phyloP scores from a whole-genome alignment of 2,797 vertebrate species.

The Cygnus olor region DNA sequence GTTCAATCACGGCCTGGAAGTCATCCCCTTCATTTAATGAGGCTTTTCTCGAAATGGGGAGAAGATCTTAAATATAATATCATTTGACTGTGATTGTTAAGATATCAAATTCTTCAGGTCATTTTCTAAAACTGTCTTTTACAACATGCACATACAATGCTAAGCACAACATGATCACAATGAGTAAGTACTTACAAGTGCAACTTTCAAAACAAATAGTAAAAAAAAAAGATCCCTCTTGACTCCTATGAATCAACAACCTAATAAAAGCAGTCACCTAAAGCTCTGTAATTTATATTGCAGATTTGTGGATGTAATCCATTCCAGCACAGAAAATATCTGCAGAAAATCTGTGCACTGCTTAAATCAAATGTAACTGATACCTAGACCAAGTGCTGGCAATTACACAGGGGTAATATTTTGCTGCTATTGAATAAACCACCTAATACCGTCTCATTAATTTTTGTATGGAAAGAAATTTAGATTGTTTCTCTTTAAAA shows the following conservation, averaged over 20 bases:
- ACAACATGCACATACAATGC: background rate
- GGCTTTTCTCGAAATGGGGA: background rate
- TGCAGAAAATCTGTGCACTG: background rate
- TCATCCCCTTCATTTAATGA: background rate
- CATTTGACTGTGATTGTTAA: background rate
- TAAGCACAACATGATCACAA: background rate
- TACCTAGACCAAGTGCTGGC: background rate
- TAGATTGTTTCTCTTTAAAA: background rate
- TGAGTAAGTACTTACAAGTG: background rate
- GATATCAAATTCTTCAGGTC: background rate
- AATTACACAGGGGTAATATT: background rate
- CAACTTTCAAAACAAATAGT: background rate
- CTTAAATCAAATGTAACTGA: background rate
- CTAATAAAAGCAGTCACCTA: background rate
- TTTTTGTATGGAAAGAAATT: background rate
- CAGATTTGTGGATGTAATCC: background rate
- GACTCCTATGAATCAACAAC: background rate
- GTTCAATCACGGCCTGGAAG: background rate
- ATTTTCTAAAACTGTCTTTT: background rate
- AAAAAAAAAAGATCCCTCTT: background rate
- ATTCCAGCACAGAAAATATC: no score
- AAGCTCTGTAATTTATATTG: background rate
- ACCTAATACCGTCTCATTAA: background rate
- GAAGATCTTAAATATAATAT: background rate
- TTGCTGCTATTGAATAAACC: background rate